Base-by-base conservation (phyloP, 2,888 invertebrate species). In the Tetrapedia diversipes region DNA sequence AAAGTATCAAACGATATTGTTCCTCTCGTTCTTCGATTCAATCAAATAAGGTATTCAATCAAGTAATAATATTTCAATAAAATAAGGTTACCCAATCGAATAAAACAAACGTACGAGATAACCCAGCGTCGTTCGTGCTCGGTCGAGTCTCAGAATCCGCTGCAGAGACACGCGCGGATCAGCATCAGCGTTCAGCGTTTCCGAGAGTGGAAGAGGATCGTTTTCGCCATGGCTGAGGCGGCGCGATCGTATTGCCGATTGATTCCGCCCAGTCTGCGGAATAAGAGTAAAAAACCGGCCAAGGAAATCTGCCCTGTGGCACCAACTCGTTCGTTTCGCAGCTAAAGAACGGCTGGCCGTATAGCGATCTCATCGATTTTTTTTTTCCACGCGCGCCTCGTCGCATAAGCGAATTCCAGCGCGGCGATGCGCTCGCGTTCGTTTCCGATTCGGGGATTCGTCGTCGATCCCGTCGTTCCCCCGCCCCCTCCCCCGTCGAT, bases 351-450 rank as follows among this genome's bases (percentile, higher is more conserved):
- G n/a, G n/a, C 66, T 37, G 65, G 41, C n/a, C n/a, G 61, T 79
- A 82, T 80, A 82, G 82, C 82, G 80, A 79, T 82, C 80, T 82
- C 83, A 83, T 83, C 83, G 83, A 81, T 83, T 82, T 81, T 82
- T 79, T 66, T 66, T 47, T 39, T n/a, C n/a, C n/a, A n/a, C 70
- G 56, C 66, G 59, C 57, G 53, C 22, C 59, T 59, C 60, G 74
- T 82, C 63, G 68, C 81, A 80, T 85, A 86, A 87, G 86, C 87
- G 69, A 84, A 87, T 88, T 87, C 85, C 84, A 76, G 29, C 51
- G n/a, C n/a, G n/a, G n/a, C 82, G 77, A 80, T 66, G 7, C 66
- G 39, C 19, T 47, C 27, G 47, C 1, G 2, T 16, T 6, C 66
- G 57, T 47, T 66, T 57, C 57, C 57, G 57, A 57, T 66, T 57